These are phyloP conservation scores for Coreoperca whiteheadi DNA, from an alignment of 2,113 vertebrate genomes.

Conservation along the genomic window DNA sequence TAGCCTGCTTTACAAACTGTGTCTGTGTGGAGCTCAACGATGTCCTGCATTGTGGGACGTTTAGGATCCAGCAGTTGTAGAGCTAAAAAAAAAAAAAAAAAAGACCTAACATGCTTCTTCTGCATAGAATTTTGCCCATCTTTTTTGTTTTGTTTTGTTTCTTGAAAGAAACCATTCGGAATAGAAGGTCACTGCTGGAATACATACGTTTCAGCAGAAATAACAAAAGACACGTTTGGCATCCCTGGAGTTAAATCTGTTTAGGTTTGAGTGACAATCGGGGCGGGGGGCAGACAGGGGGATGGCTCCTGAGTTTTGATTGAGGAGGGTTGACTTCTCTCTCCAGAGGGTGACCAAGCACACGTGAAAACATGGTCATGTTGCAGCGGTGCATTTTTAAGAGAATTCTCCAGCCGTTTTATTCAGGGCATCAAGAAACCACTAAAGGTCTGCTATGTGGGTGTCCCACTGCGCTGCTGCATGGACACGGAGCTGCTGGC, in stretches of 20 bases:
- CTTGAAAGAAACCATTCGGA: not conserved
- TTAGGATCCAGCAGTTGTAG: not conserved
- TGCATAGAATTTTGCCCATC: too few species aligned
- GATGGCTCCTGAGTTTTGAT: constrained; percentile 64
- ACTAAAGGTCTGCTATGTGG: not conserved
- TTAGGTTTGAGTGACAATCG: constrained; percentile 30
- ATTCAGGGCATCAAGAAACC: constrained; percentile 1
- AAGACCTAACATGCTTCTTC: not conserved
- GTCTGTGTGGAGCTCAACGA: not conserved
- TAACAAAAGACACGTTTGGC: constrained; percentile 19
- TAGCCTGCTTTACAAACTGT: not conserved
- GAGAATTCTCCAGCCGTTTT: constrained; percentile 32
- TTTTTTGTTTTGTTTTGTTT: not conserved
- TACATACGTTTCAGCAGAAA: not conserved
- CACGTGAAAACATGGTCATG: constrained; percentile 40
- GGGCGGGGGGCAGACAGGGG: constrained; percentile 20
- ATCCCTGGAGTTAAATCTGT: constrained; percentile 60
- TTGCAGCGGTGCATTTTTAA: constrained; percentile 48
- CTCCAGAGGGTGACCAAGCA: not conserved
- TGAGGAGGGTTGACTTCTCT: constrained; percentile 47
- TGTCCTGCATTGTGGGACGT: not conserved
- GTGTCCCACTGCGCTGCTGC: not conserved
- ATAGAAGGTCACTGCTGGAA: not conserved
- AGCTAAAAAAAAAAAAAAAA: too few species aligned
- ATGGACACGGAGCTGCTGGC: constrained; percentile 25